Evolutionary conservation across 2,888 invertebrate genomes (phyloP).

Genomic region (Mythimna ferrago): DNA sequence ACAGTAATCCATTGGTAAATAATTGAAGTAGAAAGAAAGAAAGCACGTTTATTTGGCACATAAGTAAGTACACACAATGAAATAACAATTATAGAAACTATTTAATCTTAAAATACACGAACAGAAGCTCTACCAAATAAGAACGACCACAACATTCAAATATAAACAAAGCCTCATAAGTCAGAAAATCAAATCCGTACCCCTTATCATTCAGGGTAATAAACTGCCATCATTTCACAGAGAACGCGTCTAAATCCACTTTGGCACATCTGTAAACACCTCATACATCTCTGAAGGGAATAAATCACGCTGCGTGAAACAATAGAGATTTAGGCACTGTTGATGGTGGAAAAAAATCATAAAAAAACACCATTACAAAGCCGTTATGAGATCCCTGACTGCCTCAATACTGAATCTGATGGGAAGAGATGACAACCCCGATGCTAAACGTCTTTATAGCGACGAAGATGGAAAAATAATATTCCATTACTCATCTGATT

Average conservation of each 20-base stretch:
- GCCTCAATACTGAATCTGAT: constrained; percentile 55
- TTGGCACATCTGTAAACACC: constrained; percentile 72
- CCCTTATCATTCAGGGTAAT: constrained; percentile 50
- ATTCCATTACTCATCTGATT: constrained; percentile 60
- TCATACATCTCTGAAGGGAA: constrained; percentile 73
- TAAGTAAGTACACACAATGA: no score
- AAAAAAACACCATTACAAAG: constrained; percentile 78
- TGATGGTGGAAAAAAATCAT: constrained; percentile 75
- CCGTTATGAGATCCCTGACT: constrained; percentile 73
- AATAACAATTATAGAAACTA: no score
- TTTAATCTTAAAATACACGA: no score
- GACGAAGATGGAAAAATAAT: constrained; percentile 65
- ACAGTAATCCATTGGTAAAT: not conserved
- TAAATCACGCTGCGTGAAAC: constrained; percentile 78
- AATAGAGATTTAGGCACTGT: constrained; percentile 70
- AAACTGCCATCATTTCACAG: constrained; percentile 55
- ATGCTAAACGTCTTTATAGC: constrained; percentile 61
- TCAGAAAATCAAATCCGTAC: constrained; percentile 42
- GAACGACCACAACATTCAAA: constrained; percentile 18
- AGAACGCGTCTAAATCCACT: constrained; percentile 55
- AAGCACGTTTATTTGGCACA: no score
- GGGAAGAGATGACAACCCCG: constrained; percentile 37
- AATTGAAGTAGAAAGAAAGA: not conserved
- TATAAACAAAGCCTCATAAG: constrained; percentile 25
- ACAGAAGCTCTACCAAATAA: not conserved